A percentile compares a stretch with the other conserved stretches of the same genome.
These are phyloP conservation scores for Dicaeum eximium DNA, from an alignment of 2,113 vertebrate genomes.

Conservation along the genomic window DNA sequence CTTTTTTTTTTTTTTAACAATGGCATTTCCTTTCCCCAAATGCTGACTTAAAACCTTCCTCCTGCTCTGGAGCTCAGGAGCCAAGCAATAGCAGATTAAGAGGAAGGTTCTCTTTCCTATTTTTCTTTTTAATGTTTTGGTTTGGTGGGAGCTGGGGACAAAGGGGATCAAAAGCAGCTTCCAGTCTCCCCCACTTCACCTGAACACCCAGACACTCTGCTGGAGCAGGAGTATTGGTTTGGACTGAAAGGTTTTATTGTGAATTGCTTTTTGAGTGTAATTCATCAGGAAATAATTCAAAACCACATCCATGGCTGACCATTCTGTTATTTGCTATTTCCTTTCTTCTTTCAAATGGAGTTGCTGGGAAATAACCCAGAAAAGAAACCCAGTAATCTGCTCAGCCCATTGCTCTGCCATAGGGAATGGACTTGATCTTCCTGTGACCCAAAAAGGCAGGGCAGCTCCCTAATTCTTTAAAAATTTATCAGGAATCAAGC, in stretches of 20 bases:
- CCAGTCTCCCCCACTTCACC: not conserved
- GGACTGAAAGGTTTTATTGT: not conserved
- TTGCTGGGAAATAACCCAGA: not conserved
- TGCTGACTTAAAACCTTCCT: not conserved
- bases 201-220: not conserved
- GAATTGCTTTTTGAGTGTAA: not conserved
- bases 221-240: not conserved
- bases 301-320: rapidly evolving
- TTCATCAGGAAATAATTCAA: not conserved
- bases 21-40: not conserved
- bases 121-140: not conserved
- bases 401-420: not conserved
- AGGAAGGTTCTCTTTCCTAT: not conserved
- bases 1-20: not conserved
- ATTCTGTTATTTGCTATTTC: not conserved
- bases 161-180: not conserved
- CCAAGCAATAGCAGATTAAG: not conserved
- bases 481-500: not conserved
- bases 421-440: not conserved
- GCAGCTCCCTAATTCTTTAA: not conserved
- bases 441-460: not conserved
- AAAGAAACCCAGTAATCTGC: not conserved
- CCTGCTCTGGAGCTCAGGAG: not conserved
- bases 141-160: not conserved
- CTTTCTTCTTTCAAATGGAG: not conserved